phyloP scores from a whole-genome alignment of 2,888 invertebrate species.

The Pristionchus mayeri region DNA sequence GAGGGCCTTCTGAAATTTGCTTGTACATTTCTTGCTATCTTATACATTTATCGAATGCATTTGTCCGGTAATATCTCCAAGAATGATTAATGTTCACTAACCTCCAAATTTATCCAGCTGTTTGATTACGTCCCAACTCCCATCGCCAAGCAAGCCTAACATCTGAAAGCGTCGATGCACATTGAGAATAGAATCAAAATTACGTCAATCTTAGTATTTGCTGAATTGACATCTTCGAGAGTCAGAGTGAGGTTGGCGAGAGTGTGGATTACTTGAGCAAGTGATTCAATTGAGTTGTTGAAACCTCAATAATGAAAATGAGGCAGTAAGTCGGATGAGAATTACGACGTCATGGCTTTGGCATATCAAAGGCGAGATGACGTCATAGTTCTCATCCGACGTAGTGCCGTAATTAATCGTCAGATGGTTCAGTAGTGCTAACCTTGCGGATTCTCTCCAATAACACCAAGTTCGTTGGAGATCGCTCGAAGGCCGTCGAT shows the following conservation, averaged over 20 bases:
- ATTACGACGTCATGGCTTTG: background rate
- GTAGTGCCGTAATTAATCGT: too few species aligned
- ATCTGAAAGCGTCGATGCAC: too few species aligned
- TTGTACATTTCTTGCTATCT: too few species aligned
- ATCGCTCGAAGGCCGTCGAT: constrained; percentile 61
- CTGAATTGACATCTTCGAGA: background rate
- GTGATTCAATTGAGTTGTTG: background rate
- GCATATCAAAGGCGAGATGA: background rate
- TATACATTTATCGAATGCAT: too few species aligned
- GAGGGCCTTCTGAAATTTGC: too few species aligned
- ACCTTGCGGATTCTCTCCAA: constrained; percentile 61
- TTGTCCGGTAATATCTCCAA: background rate
- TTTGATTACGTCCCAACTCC: background rate
- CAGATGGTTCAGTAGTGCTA: too few species aligned
- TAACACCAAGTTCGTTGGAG: constrained; percentile 57
- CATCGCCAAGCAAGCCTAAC: too few species aligned
- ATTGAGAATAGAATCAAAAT: too few species aligned
- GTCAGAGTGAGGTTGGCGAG: background rate
- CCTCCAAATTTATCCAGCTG: background rate
- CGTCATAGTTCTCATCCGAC: background rate
- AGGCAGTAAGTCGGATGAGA: background rate
- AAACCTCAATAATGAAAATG: background rate
- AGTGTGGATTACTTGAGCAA: background rate
- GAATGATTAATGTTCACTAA: background rate
- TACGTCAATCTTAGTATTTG: too few species aligned